A percentile compares a stretch with the other conserved stretches of the same genome.
Conservation (phyloP, 2,888 invertebrate species). For the Galeopsomyia nigrocyanea region DNA sequence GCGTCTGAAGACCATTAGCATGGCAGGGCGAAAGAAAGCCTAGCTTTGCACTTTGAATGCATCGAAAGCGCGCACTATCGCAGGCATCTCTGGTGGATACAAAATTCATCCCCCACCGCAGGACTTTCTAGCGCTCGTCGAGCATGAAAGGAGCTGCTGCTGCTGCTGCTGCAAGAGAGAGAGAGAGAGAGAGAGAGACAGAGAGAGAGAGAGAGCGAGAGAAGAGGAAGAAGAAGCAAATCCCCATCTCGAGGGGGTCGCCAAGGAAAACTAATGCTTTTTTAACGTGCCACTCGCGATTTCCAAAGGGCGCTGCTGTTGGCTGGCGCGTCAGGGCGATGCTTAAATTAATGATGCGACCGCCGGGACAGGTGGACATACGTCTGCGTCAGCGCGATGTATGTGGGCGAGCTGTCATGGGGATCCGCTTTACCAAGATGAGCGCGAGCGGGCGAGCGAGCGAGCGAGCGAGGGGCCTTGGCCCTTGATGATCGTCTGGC, state of each 20-base stretch:
- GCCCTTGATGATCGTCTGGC: too few relatives aligned
- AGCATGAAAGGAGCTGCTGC: background rate
- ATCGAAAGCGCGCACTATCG: too few relatives aligned
- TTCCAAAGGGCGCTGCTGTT: slow-evolving; percentile 38
- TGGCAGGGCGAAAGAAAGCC: too few relatives aligned
- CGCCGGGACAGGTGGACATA: slow-evolving; percentile 55
- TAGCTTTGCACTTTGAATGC: too few relatives aligned
- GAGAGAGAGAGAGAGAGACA: too few relatives aligned
- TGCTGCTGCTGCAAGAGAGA: background rate
- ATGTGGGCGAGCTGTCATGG: slow-evolving; percentile 37
- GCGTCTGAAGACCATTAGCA: too few relatives aligned
- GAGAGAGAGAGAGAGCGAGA: background rate
- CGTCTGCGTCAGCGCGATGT: slow-evolving; percentile 55
- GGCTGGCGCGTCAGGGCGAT: slow-evolving; percentile 50
- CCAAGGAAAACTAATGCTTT: slow-evolving; percentile 47
- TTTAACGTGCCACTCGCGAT: slow-evolving; percentile 46
- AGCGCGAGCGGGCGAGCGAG: too few relatives aligned
- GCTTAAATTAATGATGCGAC: slow-evolving; percentile 62
- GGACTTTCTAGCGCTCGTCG: slow-evolving; percentile 1
- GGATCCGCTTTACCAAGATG: slow-evolving; percentile 14
- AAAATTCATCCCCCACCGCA: slow-evolving; percentile 26
- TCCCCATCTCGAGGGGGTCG: slow-evolving; percentile 14
- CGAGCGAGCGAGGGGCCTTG: background rate
- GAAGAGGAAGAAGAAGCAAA: slow-evolving; percentile 28
- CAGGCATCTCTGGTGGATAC: background rate